Percentiles rank a stretch among this genome's conserved stretches.
phyloP scores from a whole-genome alignment of 2,888 invertebrate species.

The Hirtodrosophila trivittata region DNA sequence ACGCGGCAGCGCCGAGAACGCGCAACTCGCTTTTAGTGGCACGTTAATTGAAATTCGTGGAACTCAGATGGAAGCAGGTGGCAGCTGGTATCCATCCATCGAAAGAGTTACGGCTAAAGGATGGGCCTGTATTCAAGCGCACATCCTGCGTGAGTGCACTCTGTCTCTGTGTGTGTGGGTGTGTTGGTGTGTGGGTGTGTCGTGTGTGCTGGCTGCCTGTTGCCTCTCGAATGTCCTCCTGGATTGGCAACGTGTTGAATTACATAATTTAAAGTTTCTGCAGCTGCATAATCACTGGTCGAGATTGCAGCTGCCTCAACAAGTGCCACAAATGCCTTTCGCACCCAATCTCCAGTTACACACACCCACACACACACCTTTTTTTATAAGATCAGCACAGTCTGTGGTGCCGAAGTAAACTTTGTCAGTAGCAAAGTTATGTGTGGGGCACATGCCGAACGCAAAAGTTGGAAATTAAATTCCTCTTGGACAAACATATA shows the following conservation, averaged over 20 bases:
- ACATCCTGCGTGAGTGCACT: constrained; percentile 10
- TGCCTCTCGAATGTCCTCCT: constrained; percentile 35
- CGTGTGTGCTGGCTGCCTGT: constrained; percentile 43
- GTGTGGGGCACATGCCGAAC: constrained; percentile 62
- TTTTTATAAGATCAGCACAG: constrained; percentile 63
- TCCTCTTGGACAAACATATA: constrained; percentile 58
- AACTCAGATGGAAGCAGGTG: constrained; percentile 57
- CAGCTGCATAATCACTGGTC: constrained; percentile 61
- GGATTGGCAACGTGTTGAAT: constrained; percentile 70
- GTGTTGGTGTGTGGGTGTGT: constrained; percentile 20
- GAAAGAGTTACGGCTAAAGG: constrained; percentile 32
- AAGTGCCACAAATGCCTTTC: constrained; percentile 57
- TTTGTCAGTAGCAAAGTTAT: constrained; percentile 60
- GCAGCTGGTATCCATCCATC: constrained; percentile 34
- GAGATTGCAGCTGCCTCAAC: constrained; percentile 66
- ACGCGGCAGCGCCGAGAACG: constrained; percentile 27
- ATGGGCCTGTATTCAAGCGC: constrained; percentile 37
- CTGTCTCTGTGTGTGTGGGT: constrained; percentile 7
- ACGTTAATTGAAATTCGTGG: constrained; percentile 78
- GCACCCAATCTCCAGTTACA: constrained; percentile 6
- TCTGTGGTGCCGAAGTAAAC: constrained; percentile 44
- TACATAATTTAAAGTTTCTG: constrained; percentile 75
- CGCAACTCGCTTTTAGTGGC: constrained; percentile 54
- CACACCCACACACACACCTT: constrained; percentile 24
- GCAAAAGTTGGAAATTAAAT: constrained; percentile 76